phyloP scores from a whole-genome alignment of 2,888 invertebrate species.

The Drosophila hamatofila region DNA sequence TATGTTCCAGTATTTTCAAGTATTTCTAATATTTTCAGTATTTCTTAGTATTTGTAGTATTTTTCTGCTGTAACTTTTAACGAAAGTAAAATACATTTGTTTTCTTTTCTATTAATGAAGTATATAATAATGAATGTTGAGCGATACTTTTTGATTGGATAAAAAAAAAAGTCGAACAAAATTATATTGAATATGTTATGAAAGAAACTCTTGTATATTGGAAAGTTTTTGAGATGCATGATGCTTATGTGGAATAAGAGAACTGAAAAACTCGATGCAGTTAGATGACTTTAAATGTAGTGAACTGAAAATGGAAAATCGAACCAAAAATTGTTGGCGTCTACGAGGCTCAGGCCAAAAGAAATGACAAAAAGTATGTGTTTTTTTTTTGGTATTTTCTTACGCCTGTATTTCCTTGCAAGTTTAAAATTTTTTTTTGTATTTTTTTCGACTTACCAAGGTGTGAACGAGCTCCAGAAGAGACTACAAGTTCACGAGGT shows the following conservation, averaged over 20 bases:
- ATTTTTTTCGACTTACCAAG: conserved; percentile 96
- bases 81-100: background rate
- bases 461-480: conserved; percentile 99
- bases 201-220: conserved; percentile 41
- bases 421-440: conserved; percentile 54
- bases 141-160: background rate
- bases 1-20: too few relatives aligned
- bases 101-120: conserved; percentile 3
- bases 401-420: conserved; percentile 64
- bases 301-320: conserved; percentile 22
- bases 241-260: conserved; percentile 38
- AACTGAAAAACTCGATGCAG: conserved; percentile 51
- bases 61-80: conserved; percentile 4
- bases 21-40: too few relatives aligned
- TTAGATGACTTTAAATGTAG: conserved; percentile 29
- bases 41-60: background rate
- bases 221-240: conserved; percentile 48
- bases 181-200: background rate
- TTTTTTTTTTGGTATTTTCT: conserved; percentile 29
- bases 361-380: conserved; percentile 30
- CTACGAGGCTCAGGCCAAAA: conserved; percentile 48
- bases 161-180: background rate
- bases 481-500: conserved; percentile 89
- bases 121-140: background rate
- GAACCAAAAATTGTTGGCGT: conserved; percentile 39